Percentiles rank a stretch among this genome's conserved stretches.
These are phyloP conservation scores for Holocentrus rufus DNA, from an alignment of 2,797 vertebrate species.

Conservation along the genomic window DNA sequence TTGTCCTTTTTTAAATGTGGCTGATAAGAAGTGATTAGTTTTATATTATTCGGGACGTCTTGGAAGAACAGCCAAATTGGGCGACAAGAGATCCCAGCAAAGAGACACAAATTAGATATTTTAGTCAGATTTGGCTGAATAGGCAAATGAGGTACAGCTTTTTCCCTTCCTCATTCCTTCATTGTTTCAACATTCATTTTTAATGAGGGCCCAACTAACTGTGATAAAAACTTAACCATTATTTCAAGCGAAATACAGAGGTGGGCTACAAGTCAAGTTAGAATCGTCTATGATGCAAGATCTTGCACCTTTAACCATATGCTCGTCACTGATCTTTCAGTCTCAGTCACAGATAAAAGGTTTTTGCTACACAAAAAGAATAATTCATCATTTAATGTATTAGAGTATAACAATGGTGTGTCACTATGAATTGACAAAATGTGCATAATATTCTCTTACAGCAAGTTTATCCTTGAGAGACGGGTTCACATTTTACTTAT, in stretches of 20 bases:
- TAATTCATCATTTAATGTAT: background rate
- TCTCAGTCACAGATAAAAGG: background rate
- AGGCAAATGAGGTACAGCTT: background rate
- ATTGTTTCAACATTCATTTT: background rate
- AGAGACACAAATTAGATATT: background rate
- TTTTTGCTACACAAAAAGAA: conserved; percentile 6
- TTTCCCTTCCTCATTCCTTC: background rate
- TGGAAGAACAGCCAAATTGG: background rate
- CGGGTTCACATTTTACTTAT: conserved; percentile 42
- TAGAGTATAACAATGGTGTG: background rate
- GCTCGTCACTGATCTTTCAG: background rate
- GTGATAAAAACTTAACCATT: background rate
- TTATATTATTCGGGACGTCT: background rate
- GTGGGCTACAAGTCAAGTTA: background rate
- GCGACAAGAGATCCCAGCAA: background rate
- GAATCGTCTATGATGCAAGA: background rate
- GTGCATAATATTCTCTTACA: conserved; percentile 12
- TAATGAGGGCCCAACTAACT: background rate
- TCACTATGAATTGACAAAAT: conserved; percentile 12
- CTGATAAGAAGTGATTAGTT: background rate
- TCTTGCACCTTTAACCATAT: conserved; percentile 1
- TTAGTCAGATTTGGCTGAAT: background rate
- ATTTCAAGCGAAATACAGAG: background rate
- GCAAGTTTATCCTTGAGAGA: conserved; percentile 12
- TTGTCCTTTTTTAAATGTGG: conserved; percentile 16